Evolutionary conservation across 2,113 vertebrate genomes (phyloP).

Genomic region (Pseudolaguvia tuberculata): DNA sequence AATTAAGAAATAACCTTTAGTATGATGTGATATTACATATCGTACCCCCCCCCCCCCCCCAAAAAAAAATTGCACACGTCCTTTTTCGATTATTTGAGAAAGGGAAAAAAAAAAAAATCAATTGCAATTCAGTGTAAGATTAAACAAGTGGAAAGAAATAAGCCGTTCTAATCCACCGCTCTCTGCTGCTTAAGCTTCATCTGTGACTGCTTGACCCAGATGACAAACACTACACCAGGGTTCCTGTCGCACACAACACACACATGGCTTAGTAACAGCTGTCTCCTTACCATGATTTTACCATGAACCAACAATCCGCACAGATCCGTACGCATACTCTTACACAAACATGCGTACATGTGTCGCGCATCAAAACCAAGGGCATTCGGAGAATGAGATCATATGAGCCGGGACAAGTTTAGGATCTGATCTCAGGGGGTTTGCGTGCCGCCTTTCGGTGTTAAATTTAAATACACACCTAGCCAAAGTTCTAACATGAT

Average conservation of each 20-base stretch:
- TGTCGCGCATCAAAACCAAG: not conserved
- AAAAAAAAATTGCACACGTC: not conserved
- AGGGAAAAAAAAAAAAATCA: constrained; percentile 53
- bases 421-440: too few relatives aligned
- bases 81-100: constrained; percentile 46
- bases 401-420: constrained; percentile 4
- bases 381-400: not conserved
- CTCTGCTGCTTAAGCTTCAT: constrained; percentile 68
- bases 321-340: not conserved
- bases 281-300: constrained; percentile 19
- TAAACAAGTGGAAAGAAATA: constrained; percentile 73
- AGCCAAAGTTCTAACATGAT: not conserved
- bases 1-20: not conserved
- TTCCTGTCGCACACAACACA: constrained; percentile 35
- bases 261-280: constrained; percentile 18
- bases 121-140: constrained; percentile 68
- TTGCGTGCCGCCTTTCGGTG: not conserved
- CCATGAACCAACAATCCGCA: not conserved
- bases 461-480: not conserved
- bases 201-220: constrained; percentile 55
- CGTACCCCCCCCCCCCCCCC: too few relatives aligned
- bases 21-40: not conserved
- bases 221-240: constrained; percentile 57
- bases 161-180: constrained; percentile 75
- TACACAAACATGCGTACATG: constrained; percentile 11